Conservation (phyloP, 2,113 vertebrate genomes). For the Mesoclemmys tuberculata region DNA sequence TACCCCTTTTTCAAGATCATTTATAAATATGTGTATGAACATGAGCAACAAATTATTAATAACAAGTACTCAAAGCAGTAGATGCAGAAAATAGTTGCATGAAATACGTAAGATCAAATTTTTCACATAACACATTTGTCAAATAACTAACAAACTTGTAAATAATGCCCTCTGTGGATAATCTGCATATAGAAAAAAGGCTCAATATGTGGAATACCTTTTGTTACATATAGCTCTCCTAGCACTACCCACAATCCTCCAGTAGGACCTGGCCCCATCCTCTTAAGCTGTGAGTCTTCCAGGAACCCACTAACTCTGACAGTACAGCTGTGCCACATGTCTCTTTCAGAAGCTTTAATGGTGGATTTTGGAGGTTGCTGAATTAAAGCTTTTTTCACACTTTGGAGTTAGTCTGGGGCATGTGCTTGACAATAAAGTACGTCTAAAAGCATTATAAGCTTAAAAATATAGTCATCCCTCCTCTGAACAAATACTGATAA, state of each 20-base stretch:
- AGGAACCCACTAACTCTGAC: neutral
- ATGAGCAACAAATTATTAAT: neutral
- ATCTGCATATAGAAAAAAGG: neutral
- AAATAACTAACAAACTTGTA: neutral
- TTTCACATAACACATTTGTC: neutral
- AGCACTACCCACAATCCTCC: neutral
- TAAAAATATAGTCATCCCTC: neutral
- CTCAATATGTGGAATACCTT: neutral
- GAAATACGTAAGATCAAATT: neutral
- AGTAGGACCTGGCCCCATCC: neutral
- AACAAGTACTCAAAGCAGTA: neutral
- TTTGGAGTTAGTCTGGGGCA: neutral
- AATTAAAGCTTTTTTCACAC: neutral
- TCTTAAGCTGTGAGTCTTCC: neutral
- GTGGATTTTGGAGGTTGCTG: neutral
- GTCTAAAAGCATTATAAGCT: neutral
- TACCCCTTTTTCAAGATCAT: too few relatives aligned
- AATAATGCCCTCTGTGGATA: neutral
- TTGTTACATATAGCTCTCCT: neutral
- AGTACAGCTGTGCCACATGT: neutral
- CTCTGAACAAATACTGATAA: neutral
- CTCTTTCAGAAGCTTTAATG: neutral
- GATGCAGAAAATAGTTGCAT: neutral
- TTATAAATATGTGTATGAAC: too few relatives aligned
- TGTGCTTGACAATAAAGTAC: neutral